These are phyloP conservation scores for Rhynchonycteris naso DNA, from an alignment of 2,797 vertebrate species.

Conservation along the genomic window DNA sequence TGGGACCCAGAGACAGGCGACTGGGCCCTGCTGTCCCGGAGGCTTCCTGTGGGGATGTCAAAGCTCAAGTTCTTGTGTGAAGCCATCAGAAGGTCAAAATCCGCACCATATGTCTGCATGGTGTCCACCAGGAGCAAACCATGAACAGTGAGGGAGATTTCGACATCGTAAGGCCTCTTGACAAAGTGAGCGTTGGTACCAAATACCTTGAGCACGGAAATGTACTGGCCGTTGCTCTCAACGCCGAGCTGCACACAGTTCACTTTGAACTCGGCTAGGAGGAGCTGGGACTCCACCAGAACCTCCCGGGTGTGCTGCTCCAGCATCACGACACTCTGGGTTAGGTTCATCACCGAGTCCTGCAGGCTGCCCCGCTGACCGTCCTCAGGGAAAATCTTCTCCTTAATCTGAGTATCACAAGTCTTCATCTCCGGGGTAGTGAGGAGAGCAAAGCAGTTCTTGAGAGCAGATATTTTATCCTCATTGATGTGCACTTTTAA, in stretches of 20 bases:
- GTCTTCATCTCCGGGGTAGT: constrained; percentile 85
- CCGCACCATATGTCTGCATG: constrained; percentile 96
- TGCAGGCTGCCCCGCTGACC: constrained; percentile 93
- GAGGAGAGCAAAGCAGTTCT: constrained; percentile 92
- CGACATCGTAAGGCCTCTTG: constrained; percentile 96
- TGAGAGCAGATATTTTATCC: constrained; percentile 95
- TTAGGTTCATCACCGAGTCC: constrained; percentile 93
- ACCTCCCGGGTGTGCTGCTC: constrained; percentile 97
- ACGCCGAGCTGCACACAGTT: constrained; percentile 98
- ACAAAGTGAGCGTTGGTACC: constrained; percentile 97
- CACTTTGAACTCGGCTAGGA: constrained; percentile 96
- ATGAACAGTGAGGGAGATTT: constrained; percentile 96
- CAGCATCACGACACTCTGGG: constrained; percentile 94
- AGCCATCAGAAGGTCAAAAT: constrained; percentile 98
- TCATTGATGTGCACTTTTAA: constrained; percentile 98
- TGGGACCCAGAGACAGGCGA: constrained; percentile 88
- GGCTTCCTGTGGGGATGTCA: constrained; percentile 95
- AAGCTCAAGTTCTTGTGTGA: constrained; percentile 98
- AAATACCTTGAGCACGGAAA: constrained; percentile 98
- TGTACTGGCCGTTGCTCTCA: constrained; percentile 96
- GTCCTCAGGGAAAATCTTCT: constrained; percentile 92
- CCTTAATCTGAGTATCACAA: constrained; percentile 90
- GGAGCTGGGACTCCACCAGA: constrained; percentile 96
- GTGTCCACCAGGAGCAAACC: constrained; percentile 97
- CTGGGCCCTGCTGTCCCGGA: constrained; percentile 93